Evolutionary conservation across 2,888 invertebrate genomes (phyloP).

Genomic region (Drosophila leonis): DNA sequence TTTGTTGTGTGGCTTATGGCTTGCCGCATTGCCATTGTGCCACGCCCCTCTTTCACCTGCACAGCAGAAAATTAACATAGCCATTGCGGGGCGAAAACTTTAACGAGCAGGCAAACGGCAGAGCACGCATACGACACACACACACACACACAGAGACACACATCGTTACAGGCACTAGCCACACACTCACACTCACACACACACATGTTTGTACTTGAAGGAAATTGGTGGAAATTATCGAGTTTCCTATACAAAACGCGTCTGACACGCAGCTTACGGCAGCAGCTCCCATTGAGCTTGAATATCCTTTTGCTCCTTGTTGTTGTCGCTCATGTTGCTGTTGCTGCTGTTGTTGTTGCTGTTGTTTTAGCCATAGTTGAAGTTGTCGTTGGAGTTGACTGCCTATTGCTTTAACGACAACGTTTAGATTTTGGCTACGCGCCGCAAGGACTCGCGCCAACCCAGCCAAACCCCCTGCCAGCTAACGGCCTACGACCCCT

Average conservation of each 20-base stretch:
- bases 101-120: conserved; percentile 59
- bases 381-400: conserved; percentile 27
- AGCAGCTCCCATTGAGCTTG: conserved; percentile 30
- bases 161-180: conserved; percentile 4
- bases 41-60: conserved; percentile 64
- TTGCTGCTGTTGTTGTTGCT: conserved; percentile 7
- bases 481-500: neutral
- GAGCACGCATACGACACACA: conserved; percentile 58
- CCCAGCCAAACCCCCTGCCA: neutral
- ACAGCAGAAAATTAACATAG: conserved; percentile 66
- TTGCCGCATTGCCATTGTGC: conserved; percentile 37
- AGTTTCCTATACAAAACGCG: conserved; percentile 80
- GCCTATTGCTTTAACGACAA: conserved; percentile 66
- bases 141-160: conserved; percentile 19
- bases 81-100: conserved; percentile 59
- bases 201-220: conserved; percentile 51
- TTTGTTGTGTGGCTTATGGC: conserved; percentile 45
- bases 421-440: conserved; percentile 64
- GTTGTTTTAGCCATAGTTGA: conserved; percentile 13
- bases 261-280: conserved; percentile 63
- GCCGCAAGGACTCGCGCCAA: neutral
- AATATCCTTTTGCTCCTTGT: conserved; percentile 13
- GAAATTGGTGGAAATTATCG: conserved; percentile 80
- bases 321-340: neutral
- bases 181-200: conserved; percentile 27